Conservation (phyloP, 2,888 invertebrate species). For the Prenolepis imparis region DNA sequence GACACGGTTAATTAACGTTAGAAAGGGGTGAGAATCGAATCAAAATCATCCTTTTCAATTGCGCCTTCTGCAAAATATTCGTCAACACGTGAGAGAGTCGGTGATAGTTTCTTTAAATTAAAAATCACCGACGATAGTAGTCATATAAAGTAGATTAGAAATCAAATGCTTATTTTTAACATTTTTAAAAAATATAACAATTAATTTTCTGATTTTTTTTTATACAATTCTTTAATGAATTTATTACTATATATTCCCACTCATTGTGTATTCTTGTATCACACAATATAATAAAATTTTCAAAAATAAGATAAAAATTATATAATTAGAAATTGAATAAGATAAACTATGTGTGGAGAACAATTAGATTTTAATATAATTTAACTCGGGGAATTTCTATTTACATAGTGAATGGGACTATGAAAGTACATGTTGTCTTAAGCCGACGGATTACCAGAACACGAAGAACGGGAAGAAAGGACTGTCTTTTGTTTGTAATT, state of each 20-base stretch:
- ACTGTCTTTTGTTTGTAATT: slow-evolving; percentile 7
- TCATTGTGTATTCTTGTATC: too few species aligned
- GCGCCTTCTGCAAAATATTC: neutral
- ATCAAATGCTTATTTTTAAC: neutral
- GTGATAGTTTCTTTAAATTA: neutral
- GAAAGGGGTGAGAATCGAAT: neutral
- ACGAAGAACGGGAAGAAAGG: neutral
- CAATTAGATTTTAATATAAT: too few species aligned
- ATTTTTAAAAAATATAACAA: neutral
- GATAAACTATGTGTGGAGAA: too few species aligned
- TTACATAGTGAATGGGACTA: neutral
- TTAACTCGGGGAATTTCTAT: neutral
- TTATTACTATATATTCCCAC: neutral
- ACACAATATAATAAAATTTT: too few species aligned
- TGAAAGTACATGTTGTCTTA: neutral
- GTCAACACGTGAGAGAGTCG: neutral
- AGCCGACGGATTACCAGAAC: neutral
- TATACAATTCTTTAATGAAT: neutral
- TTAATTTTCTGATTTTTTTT: neutral
- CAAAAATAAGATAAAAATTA: too few species aligned
- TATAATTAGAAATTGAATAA: too few species aligned
- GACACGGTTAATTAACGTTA: slow-evolving; percentile 24
- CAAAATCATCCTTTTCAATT: slow-evolving; percentile 5
- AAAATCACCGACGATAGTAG: neutral
- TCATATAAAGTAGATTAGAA: neutral